A percentile compares a stretch with the other conserved stretches of the same genome.
Conservation (phyloP, 2,888 invertebrate species). For the Dugesia japonica region DNA sequence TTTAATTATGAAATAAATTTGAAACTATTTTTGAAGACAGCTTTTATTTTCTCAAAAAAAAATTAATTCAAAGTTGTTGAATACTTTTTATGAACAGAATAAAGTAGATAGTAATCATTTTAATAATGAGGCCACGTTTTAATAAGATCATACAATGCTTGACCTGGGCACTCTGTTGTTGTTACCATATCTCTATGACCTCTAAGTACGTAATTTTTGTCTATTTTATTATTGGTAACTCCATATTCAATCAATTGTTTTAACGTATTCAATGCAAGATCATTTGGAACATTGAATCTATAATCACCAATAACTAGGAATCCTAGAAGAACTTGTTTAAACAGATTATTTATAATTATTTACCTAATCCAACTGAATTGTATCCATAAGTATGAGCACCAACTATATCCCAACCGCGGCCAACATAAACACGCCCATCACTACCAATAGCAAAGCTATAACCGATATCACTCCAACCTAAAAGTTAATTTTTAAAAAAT, state of each 20-base stretch:
- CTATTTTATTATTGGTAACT: slow-evolving; percentile 36
- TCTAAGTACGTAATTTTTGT: slow-evolving; percentile 38
- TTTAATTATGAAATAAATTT: too few relatives aligned
- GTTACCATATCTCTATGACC: slow-evolving; percentile 39
- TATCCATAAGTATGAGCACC: slow-evolving; percentile 58
- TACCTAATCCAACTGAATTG: slow-evolving; percentile 50
- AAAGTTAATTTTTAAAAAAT: neutral
- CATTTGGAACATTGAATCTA: neutral
- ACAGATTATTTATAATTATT: neutral
- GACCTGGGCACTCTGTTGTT: slow-evolving; percentile 39
- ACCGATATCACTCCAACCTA: slow-evolving; percentile 39
- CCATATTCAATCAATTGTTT: neutral
- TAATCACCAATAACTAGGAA: slow-evolving; percentile 16
- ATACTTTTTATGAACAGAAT: too few relatives aligned
- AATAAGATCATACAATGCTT: slow-evolving; percentile 38
- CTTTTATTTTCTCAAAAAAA: too few relatives aligned
- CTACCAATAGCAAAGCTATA: slow-evolving; percentile 63
- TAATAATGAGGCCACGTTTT: slow-evolving; percentile 36
- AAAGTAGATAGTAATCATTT: neutral
- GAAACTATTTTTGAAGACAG: too few relatives aligned
- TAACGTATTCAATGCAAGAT: neutral
- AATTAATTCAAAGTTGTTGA: too few relatives aligned
- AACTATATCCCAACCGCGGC: slow-evolving; percentile 53
- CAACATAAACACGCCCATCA: slow-evolving; percentile 54
- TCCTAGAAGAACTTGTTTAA: neutral